Base-by-base conservation (phyloP, 1,140 invertebrate species). In the Drosophila dunni region DNA sequence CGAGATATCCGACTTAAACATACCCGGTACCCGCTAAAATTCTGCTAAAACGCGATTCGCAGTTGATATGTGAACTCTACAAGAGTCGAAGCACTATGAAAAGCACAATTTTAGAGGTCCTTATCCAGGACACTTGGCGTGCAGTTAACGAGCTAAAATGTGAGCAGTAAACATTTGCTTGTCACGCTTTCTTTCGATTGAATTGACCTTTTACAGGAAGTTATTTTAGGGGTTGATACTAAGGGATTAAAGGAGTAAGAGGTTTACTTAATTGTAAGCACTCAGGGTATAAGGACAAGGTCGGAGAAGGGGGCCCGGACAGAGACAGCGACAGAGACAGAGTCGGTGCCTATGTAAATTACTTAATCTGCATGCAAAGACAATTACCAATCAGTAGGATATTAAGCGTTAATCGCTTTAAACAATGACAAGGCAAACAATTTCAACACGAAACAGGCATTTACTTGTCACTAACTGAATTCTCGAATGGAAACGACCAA, bases 341-440 rank as follows among this genome's bases (percentile, higher is more conserved):
- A 29, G 8, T 15, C 3, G 53, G n/a, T 34, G 62, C 63, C 29
- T 17, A 44, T 60, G 64, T 67, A 69, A 74, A 74, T 74, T 74
- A 69, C 71, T 74, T 74, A 74, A 74, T 68, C 65, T 69, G 65
- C 65, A 69, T 69, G 71, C 71, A 48, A 36, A 69, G 65, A 63
- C 71, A 74, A 74, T 74, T 74, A 69, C 50, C 65, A 74, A 68
- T 74, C 71, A 74, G 44, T 50, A 48, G 65, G 51, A 62, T 74
- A 69, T 74, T 74, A 56, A 17, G 65, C 71, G 66, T 57, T 74
- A 74, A 74, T 74, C 71, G 71, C 57, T 74, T 69, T 56, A 74
- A 74, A 74, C 65, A 69, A 74, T 62, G 51, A 42, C 65, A 40
- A 54, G 42, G 42, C 71, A 68, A 73, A 74, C 50, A 62, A 40